phyloP scores from a whole-genome alignment of 2,113 vertebrate genomes.

The Uropsilus gracilis region DNA sequence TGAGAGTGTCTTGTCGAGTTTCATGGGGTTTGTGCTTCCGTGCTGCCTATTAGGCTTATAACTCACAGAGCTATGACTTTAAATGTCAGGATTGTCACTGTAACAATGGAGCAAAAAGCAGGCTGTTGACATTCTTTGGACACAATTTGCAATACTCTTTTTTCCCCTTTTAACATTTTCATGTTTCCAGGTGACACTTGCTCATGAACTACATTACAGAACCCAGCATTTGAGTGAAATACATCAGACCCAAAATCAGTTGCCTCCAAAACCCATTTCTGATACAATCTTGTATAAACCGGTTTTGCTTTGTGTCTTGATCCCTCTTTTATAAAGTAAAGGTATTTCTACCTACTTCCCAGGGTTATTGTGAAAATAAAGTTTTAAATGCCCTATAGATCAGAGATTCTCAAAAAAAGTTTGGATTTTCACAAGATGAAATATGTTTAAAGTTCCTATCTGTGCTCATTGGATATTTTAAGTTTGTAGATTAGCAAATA shows the following conservation, averaged over 20 bases:
- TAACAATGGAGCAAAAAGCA: conserved; percentile 50
- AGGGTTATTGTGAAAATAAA: neutral
- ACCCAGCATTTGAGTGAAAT: neutral
- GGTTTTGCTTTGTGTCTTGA: neutral
- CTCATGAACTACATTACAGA: neutral
- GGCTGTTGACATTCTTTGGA: conserved; percentile 64
- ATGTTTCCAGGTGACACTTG: conserved; percentile 46
- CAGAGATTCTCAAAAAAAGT: neutral
- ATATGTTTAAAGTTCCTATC: neutral
- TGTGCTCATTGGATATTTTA: neutral
- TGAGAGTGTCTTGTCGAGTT: neutral
- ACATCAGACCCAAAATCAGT: neutral
- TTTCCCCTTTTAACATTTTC: conserved; percentile 20
- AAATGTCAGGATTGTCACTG: conserved; percentile 63
- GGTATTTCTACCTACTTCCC: neutral
- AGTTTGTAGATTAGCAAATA: conserved; percentile 4
- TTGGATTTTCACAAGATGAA: neutral
- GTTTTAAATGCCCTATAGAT: neutral
- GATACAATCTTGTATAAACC: neutral
- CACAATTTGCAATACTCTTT: conserved; percentile 50
- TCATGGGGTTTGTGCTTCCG: neutral
- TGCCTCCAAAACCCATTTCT: neutral
- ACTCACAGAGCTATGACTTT: conserved; percentile 37
- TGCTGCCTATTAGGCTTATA: conserved; percentile 50
- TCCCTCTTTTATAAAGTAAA: neutral